A percentile compares a stretch with the other conserved stretches of the same genome.
Evolutionary conservation across 1,140 invertebrate genomes (phyloP).

Genomic region (Hermatobates lingyangjiaoensis): DNA sequence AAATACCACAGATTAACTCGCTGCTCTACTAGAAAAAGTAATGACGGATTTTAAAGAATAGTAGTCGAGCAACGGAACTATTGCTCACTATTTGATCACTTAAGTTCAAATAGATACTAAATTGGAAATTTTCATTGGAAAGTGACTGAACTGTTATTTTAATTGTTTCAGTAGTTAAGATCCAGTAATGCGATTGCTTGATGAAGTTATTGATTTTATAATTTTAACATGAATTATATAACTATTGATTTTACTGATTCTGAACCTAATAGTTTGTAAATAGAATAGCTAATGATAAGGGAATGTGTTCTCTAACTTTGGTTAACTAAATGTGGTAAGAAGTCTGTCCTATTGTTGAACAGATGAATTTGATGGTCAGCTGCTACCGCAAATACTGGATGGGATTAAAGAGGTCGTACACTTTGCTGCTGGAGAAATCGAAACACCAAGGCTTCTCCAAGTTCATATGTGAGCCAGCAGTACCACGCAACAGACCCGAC

Average conservation of each 20-base stretch:
- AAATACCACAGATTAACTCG: background rate
- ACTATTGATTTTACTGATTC: no score
- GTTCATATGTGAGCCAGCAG: constrained; percentile 52
- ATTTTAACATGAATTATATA: no score
- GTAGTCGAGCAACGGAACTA: background rate
- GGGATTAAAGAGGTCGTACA: constrained; percentile 61
- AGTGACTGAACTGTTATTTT: no score
- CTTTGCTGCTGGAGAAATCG: constrained; percentile 44
- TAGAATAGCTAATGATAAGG: no score
- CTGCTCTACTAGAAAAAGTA: background rate
- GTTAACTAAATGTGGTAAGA: no score
- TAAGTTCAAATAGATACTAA: background rate
- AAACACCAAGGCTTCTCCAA: constrained; percentile 41
- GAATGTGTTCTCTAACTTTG: no score
- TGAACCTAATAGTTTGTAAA: no score
- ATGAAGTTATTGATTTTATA: no score
- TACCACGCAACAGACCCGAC: constrained; percentile 57
- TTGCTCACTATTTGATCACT: background rate
- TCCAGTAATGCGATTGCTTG: no score
- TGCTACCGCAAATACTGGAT: constrained; percentile 61
- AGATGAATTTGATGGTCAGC: constrained; percentile 43
- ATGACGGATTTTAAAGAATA: background rate
- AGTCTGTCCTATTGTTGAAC: no score
- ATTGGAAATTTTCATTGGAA: no score
- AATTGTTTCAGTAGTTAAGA: no score